Percentiles rank a stretch among this genome's conserved stretches.
Evolutionary conservation across 2,113 vertebrate genomes (phyloP).

Genomic region (Semicossyphus pulcher): DNA sequence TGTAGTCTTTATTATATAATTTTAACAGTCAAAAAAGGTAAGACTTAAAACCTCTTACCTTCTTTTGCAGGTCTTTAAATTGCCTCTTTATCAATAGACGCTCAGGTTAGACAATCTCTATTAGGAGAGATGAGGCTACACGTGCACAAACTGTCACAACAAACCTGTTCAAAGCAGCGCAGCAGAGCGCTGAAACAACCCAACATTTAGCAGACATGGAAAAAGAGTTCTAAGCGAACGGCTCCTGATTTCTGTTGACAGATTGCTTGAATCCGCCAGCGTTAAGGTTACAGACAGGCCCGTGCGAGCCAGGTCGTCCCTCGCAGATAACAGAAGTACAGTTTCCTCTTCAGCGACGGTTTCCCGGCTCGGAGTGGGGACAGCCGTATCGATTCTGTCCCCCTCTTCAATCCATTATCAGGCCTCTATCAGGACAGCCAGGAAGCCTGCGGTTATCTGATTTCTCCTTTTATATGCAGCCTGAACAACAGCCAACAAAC

Average conservation of each 20-base stretch:
- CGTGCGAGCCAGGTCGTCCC: neutral
- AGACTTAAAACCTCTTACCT: no score
- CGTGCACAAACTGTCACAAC: neutral
- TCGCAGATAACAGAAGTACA: constrained; percentile 10
- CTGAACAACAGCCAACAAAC: constrained; percentile 52
- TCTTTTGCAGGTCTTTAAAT: no score
- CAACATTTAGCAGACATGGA: constrained; percentile 21
- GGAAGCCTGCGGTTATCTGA: constrained; percentile 68
- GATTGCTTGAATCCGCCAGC: neutral
- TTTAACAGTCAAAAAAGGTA: no score
- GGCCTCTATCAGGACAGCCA: constrained; percentile 44
- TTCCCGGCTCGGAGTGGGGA: constrained; percentile 59
- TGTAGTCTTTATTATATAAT: no score
- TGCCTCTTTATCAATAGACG: no score
- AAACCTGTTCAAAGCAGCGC: neutral
- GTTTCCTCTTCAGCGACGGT: constrained; percentile 32
- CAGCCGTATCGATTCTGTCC: constrained; percentile 64
- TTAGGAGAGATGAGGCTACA: no score
- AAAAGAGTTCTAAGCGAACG: constrained; percentile 19
- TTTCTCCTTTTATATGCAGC: constrained; percentile 53
- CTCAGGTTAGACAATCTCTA: no score
- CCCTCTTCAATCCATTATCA: constrained; percentile 67
- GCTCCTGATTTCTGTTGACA: constrained; percentile 14
- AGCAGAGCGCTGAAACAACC: neutral
- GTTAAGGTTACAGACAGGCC: constrained; percentile 12